A percentile compares a stretch with the other conserved stretches of the same genome.
Evolutionary conservation across 2,888 invertebrate species (phyloP).

Genomic region (Pedicia rivosa): DNA sequence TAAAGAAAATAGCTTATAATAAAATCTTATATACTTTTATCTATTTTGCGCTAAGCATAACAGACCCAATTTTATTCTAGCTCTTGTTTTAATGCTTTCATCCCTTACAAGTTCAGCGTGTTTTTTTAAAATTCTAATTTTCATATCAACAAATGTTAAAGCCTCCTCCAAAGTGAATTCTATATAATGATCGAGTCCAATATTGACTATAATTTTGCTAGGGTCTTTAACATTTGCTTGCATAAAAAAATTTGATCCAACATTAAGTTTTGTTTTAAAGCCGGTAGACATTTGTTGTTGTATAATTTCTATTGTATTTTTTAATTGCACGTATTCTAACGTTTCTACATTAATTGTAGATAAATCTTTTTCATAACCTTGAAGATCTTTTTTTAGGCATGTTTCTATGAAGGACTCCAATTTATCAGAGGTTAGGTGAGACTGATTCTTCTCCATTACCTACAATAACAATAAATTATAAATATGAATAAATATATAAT

Average conservation of each 20-base stretch:
- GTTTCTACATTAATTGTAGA: slow-evolving; percentile 48
- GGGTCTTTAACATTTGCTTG: slow-evolving; percentile 55
- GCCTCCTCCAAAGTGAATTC: slow-evolving; percentile 60
- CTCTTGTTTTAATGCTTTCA: slow-evolving; percentile 53
- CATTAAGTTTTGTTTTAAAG: slow-evolving; percentile 54
- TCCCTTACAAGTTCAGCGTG: slow-evolving; percentile 44
- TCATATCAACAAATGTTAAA: slow-evolving; percentile 47
- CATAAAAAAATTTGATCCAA: slow-evolving; percentile 74
- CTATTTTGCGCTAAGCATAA: slow-evolving; percentile 45
- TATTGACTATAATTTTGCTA: slow-evolving; percentile 47
- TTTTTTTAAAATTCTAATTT: slow-evolving; percentile 45
- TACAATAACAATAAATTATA: too few relatives aligned
- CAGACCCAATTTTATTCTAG: slow-evolving; percentile 62
- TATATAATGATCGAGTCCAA: slow-evolving; percentile 61
- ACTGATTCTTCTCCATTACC: too few relatives aligned
- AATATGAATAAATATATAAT: too few relatives aligned
- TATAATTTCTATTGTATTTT: slow-evolving; percentile 49
- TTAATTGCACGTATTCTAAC: slow-evolving; percentile 55
- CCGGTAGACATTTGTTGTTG: slow-evolving; percentile 36
- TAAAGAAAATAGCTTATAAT: too few relatives aligned
- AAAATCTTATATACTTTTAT: not conserved
- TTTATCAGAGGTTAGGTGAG: slow-evolving; percentile 12
- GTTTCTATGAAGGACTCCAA: slow-evolving; percentile 62
- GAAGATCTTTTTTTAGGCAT: slow-evolving; percentile 54
- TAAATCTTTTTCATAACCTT: slow-evolving; percentile 38